phyloP scores from a whole-genome alignment of 2,797 vertebrate genomes.

The Apodemus agrarius region DNA sequence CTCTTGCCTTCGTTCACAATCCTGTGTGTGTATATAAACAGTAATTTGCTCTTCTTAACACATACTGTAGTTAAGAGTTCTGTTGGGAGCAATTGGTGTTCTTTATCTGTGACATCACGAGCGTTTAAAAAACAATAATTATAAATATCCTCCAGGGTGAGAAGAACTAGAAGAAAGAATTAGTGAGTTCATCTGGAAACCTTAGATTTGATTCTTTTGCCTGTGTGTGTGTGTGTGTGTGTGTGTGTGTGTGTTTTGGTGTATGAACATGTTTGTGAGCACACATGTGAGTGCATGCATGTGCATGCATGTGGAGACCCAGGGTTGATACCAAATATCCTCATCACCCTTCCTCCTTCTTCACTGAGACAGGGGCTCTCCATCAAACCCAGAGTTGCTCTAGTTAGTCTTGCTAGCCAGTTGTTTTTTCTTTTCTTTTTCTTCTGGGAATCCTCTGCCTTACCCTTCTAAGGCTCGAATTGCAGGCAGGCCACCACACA shows the following conservation, averaged over 20 bases:
- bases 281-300: background rate
- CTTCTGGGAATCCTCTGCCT: background rate
- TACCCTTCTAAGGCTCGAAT: background rate
- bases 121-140: conserved; percentile 77
- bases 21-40: conserved; percentile 69
- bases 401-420: background rate
- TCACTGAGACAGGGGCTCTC: background rate
- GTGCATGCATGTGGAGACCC: background rate
- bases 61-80: conserved; percentile 75
- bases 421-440: background rate
- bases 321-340: background rate
- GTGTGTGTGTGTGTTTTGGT: background rate
- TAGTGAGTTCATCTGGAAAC: conserved; percentile 39
- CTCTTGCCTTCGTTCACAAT: conserved; percentile 67
- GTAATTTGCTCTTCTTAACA: conserved; percentile 77
- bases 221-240: background rate
- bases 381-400: background rate
- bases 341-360: background rate
- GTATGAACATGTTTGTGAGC: background rate
- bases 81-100: conserved; percentile 77
- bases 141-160: conserved; percentile 68
- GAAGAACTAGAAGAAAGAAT: conserved; percentile 29
- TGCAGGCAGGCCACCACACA: background rate
- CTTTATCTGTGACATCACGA: conserved; percentile 75
- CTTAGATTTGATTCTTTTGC: background rate